These are phyloP conservation scores for Crocidura indochinensis DNA, from an alignment of 2,797 vertebrate genomes.

Conservation along the genomic window DNA sequence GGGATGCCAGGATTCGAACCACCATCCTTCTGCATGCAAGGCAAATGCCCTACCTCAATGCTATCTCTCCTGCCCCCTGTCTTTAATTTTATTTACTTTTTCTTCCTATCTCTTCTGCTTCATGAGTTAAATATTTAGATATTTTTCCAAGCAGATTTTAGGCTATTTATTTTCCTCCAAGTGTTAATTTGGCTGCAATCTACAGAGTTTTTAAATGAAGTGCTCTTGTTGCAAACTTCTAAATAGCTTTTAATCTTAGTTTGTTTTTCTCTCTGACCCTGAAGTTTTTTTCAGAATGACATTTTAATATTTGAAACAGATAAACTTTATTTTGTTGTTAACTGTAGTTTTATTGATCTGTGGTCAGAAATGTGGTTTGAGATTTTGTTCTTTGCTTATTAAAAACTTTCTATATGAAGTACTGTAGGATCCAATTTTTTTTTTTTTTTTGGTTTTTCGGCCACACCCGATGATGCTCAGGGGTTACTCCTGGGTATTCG, in stretches of 20 bases:
- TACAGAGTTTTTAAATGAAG: not conserved
- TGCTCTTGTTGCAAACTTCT: not conserved
- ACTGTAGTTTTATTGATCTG: not conserved
- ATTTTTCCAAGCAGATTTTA: slow-evolving; percentile 34
- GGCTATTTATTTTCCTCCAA: slow-evolving; percentile 58
- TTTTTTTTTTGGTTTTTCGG: no score
- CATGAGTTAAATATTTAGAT: slow-evolving; percentile 9
- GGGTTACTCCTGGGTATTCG: no score
- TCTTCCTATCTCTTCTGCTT: not conserved
- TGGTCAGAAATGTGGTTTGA: not conserved
- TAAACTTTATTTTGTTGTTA: not conserved
- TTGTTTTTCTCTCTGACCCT: slow-evolving; percentile 54
- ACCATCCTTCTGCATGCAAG: no score
- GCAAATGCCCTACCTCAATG: no score
- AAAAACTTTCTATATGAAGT: not conserved
- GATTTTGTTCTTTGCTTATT: not conserved
- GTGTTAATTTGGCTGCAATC: slow-evolving; percentile 51
- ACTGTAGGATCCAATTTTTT: not conserved
- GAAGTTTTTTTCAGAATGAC: not conserved
- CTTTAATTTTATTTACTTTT: not conserved
- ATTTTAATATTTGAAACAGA: not conserved
- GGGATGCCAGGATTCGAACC: no score
- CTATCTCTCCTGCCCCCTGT: not conserved
- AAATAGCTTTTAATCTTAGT: slow-evolving; percentile 42
- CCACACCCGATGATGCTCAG: no score